Evolutionary conservation across 2,797 vertebrate genomes (phyloP), one percentile per base, ranked within the genome.

Genomic region (Sebastes minor): DNA sequence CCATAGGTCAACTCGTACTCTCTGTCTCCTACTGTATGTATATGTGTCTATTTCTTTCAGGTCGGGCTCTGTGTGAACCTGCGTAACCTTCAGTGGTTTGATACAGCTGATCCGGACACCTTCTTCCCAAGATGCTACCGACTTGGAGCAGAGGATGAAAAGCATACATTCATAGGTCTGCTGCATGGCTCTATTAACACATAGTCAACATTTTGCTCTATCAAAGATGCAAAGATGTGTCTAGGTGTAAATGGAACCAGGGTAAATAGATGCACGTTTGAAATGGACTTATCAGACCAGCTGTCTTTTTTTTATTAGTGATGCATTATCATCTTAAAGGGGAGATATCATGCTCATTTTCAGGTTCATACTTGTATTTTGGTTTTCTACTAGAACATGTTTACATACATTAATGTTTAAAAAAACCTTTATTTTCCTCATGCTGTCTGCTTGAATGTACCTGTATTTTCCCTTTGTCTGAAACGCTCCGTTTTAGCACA

Each of bases 81-180:
- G 52, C 95, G 96, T 71, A 98, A 97, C 84, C 94, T 98, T 70
- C 94, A 93, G 2, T 99, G 97, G 97, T 97, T 97, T 2, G 96
- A 97, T 18, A 90, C 96, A 49, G 96, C 94, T 0, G 96, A 98
- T 84, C 96, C 97, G 0, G 94, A 98, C 81, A 91, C 95, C 6
- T 99, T 98, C 91, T 99, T 99, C 79, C 97, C 97, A 13, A 96
- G 98, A 73, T 98, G 98, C 91, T 98, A 98, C 93, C 94, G 94
- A 42, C 94, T 99, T 64, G 96, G 95, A 13, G 93, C 95, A 0
- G 78, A 79, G 10, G 97, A 97, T 1, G 97, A 99, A 85, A 94
- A 93, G 56, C 94, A 96, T 32, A 95, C 96, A 28, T 99, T 99
- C 86, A 97, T 95, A 27, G 97, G 98, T 99, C 86, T 79, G 88